Conservation (phyloP, 2,888 invertebrate species). For the Tipula lateralis region DNA sequence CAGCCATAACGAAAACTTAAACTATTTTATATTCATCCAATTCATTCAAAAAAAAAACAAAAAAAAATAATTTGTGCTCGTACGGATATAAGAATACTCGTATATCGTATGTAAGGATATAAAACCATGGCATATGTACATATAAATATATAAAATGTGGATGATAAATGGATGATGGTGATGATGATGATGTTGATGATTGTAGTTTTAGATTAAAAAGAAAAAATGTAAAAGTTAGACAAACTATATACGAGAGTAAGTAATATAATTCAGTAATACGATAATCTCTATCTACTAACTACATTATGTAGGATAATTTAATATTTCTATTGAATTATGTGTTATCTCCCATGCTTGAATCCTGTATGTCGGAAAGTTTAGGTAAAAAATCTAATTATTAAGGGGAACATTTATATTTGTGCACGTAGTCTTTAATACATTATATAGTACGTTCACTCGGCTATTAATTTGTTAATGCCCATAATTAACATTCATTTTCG, state of each 20-base stretch:
- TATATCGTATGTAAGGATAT: neutral
- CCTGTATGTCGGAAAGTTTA: neutral
- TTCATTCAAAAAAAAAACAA: neutral
- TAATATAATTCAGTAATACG: neutral
- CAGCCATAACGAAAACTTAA: neutral
- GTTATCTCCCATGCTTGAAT: neutral
- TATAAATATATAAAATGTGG: neutral
- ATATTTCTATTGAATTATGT: conserved; percentile 19
- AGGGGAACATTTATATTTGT: neutral
- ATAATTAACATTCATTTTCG: neutral
- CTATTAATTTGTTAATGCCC: neutral
- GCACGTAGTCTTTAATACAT: neutral
- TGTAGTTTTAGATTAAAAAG: neutral
- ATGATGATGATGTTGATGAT: neutral
- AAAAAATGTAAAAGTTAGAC: neutral
- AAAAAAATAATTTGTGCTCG: neutral
- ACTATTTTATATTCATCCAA: neutral
- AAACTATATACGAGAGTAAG: neutral
- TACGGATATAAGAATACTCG: neutral
- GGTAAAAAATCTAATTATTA: neutral
- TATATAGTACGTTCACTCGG: neutral
- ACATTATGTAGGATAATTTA: conserved; percentile 11
- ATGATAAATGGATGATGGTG: neutral
- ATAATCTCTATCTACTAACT: neutral
- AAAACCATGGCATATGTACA: conserved; percentile 16